Evolutionary conservation across 2,113 vertebrate species (phyloP), one percentile per base, ranked within the genome.

Genomic region (Thymallus thymallus): DNA sequence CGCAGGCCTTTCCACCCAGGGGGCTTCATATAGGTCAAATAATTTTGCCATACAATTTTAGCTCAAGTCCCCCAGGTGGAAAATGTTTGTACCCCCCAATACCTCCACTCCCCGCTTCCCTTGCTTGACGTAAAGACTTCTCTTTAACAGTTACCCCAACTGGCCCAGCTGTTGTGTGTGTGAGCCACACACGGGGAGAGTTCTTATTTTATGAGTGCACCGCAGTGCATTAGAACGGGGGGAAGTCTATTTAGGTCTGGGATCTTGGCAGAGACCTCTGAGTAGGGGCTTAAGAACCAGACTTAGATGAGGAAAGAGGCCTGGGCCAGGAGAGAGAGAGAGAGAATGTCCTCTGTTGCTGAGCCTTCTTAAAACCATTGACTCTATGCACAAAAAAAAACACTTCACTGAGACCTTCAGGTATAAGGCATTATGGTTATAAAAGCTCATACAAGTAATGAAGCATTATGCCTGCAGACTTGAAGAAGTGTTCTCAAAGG

Each of bases 231-330:
- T 90, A 82, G 81, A 87, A 73, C 5, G 22, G 81, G 73, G 73
- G 75, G 51, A 41, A 73, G 80, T 84, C 86, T 90, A 90, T 92
- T 91, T 91, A 91, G 80, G 84, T 89, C 83, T 65, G 23, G 14
- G 51, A 64, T 74, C 65, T 80, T 89, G 87, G 84, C 90, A 85
- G n/a, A 22, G 46, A 76, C 22, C 78, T 77, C 66, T 32, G 75
- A 81, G 76, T 71, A 69, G 80, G 69, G 84, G 80, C 77, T 91
- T 88, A 85, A 79, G 82, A 81, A 76, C 75, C 81, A 85, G 79
- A 87, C 76, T 84, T 87, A 85, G 82, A 74, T 82, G 78, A 87
- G 77, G 82, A 76, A 62, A 86, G 84, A 85, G 72, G 62, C 64
- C 29, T 77, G 70, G n/a, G 48, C 56, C 35, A 71, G 69, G 1